phyloP scores from a whole-genome alignment of 2,113 vertebrate genomes.

The Mastomys natalensis region DNA sequence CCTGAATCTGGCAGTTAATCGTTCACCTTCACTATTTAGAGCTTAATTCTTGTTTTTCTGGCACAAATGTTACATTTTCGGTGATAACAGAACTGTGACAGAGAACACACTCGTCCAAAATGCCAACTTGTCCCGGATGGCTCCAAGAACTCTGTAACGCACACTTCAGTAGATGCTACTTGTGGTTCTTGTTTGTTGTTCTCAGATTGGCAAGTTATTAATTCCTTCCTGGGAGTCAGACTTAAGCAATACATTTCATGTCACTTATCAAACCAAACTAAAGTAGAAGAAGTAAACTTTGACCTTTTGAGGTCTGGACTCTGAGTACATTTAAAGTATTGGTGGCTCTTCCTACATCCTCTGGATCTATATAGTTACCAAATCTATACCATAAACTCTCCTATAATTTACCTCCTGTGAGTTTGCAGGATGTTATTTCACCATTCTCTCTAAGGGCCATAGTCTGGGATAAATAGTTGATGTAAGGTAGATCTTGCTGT shows the following conservation, averaged over 20 bases:
- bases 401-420: constrained; percentile 98
- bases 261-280: constrained; percentile 53
- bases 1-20: not conserved
- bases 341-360: constrained; percentile 99
- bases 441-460: constrained; percentile 99
- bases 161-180: not conserved
- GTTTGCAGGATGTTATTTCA: constrained; percentile 99
- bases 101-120: not conserved
- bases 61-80: not conserved
- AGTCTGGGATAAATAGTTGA: constrained; percentile 99
- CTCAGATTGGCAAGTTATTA: constrained; percentile 53
- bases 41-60: constrained; percentile 24
- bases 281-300: constrained; percentile 53
- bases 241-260: constrained; percentile 56
- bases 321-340: constrained; percentile 99
- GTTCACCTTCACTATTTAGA: not conserved
- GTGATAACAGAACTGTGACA: not conserved
- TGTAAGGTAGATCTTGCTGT: constrained; percentile 99
- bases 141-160: constrained; percentile 39
- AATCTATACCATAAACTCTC: constrained; percentile 98
- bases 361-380: constrained; percentile 99
- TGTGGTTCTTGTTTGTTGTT: not conserved
- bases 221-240: constrained; percentile 62
- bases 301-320: constrained; percentile 99
- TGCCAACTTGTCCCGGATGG: constrained; percentile 16